Conservation (phyloP, 2,888 invertebrate genomes). For the Drosophila multiciliata region DNA sequence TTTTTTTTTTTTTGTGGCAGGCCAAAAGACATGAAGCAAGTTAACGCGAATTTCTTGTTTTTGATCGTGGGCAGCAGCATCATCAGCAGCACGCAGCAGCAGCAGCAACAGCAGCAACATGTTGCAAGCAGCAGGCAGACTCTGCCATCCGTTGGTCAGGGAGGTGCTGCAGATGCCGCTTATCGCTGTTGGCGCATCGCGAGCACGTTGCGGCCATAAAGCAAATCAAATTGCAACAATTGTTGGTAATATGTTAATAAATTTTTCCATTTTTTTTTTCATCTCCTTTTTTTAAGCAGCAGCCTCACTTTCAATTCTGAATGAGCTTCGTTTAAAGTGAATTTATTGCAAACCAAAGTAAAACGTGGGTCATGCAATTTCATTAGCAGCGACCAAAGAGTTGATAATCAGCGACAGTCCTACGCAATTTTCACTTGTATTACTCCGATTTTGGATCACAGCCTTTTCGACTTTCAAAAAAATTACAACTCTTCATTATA, state of each 20-base stretch:
- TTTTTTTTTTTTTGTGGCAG: conserved; percentile 46
- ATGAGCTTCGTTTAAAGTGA: conserved; percentile 59
- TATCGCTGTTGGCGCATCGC: conserved; percentile 71
- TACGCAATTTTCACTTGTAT: conserved; percentile 49
- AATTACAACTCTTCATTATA: neutral
- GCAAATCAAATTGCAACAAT: conserved; percentile 81
- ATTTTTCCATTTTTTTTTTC: conserved; percentile 42
- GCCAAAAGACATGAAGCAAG: conserved; percentile 43
- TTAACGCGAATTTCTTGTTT: conserved; percentile 80
- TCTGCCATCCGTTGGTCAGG: conserved; percentile 28
- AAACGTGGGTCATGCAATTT: conserved; percentile 32
- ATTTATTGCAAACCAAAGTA: conserved; percentile 54
- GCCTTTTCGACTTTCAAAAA: conserved; percentile 28
- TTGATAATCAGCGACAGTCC: conserved; percentile 37
- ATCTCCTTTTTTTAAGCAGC: conserved; percentile 20
- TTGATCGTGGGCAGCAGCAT: conserved; percentile 73
- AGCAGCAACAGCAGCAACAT: conserved; percentile 16
- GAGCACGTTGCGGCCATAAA: conserved; percentile 71
- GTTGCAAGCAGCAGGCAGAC: conserved; percentile 21
- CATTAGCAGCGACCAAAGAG: neutral
- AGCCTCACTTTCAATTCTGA: conserved; percentile 69
- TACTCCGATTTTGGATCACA: conserved; percentile 44
- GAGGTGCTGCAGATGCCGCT: conserved; percentile 51
- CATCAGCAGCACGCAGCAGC: conserved; percentile 16
- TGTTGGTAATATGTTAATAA: conserved; percentile 81